Conservation (phyloP, 2,797 vertebrate genomes). For the Erpetoichthys calabaricus region DNA sequence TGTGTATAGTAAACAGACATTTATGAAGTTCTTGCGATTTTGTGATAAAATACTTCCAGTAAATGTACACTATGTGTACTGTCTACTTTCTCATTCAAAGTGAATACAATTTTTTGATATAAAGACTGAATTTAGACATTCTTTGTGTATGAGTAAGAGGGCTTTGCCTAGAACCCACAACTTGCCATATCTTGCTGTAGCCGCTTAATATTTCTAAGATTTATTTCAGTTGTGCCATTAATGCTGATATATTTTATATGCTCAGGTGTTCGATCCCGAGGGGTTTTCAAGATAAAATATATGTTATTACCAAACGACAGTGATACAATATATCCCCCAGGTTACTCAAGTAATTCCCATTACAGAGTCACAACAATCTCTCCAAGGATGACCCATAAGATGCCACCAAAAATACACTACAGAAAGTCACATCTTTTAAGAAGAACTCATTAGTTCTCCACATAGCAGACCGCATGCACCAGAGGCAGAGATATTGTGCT, state of each 20-base stretch:
- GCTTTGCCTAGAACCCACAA: conserved; percentile 50
- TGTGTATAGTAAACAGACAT: too few relatives aligned
- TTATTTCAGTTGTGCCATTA: conserved; percentile 56
- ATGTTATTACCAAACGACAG: conserved; percentile 57
- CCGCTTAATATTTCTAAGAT: conserved; percentile 49
- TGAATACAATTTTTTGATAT: too few relatives aligned
- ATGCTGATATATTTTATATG: conserved; percentile 55
- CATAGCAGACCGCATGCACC: conserved; percentile 26
- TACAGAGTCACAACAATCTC: conserved; percentile 41
- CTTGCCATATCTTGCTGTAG: conserved; percentile 39
- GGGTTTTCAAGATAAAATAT: conserved; percentile 56
- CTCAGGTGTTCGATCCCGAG: conserved; percentile 42
- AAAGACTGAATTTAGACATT: conserved; percentile 30
- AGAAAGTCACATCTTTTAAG: conserved; percentile 6
- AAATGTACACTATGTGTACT: too few relatives aligned
- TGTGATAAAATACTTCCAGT: too few relatives aligned
- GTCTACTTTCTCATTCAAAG: too few relatives aligned
- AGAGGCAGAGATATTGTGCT: conserved; percentile 20
- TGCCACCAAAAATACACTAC: conserved; percentile 16
- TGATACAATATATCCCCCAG: conserved; percentile 53
- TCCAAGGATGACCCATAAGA: conserved; percentile 22
- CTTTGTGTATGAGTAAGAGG: conserved; percentile 39
- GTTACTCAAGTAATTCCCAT: conserved; percentile 49
- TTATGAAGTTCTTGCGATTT: too few relatives aligned
- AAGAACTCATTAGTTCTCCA: conserved; percentile 34